Evolutionary conservation across 1,140 invertebrate genomes (phyloP), one percentile per base, ranked within the genome.

Genomic region (Drosophila arawakana): DNA sequence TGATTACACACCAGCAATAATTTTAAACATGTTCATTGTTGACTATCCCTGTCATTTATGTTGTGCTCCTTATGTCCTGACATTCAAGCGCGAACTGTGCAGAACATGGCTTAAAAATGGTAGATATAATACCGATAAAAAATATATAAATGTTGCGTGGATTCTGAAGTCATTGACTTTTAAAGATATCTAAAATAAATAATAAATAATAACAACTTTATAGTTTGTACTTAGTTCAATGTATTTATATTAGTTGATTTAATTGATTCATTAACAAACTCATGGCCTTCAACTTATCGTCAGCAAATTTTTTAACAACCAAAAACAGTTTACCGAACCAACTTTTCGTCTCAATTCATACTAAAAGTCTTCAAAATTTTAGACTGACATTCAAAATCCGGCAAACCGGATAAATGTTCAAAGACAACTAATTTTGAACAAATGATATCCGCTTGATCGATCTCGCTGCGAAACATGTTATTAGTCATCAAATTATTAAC

Each of bases 371-470:
- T 46, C 30, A 49, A 62, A 71, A 57, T 72, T 35, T 49, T 43
- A 39, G 57, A 74, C 25, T 46, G 47, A 54, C 55, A 41, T 52
- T 55, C 15, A 63, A 47, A 80, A 78, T 78, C 58, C 72, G 59
- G 37, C 57, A 76, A 85, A 86, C 82, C 82, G 82, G 82, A 82
- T 88, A 85, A 78, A 72, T 79, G 67, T 41, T 44, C 47, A 76
- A 71, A 67, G 52, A 37, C 79, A 50, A 62, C 62, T 47, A 73
- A 30, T 50, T 52, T 54, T 66, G n/a, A 81, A 72, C 62, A 67
- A 76, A 81, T 73, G 46, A 78, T 78, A 85, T 85, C 81, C 75
- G 81, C 81, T 85, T 85, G 69, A 49, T 63, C 39, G 34, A 57
- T 52, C 54, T 57, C 7, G 49, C 49, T 67, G 57, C 21, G 34